Evolutionary conservation across 2,888 invertebrate species (phyloP), one percentile per base, ranked within the genome.

Genomic region (Andrena bicolor): DNA sequence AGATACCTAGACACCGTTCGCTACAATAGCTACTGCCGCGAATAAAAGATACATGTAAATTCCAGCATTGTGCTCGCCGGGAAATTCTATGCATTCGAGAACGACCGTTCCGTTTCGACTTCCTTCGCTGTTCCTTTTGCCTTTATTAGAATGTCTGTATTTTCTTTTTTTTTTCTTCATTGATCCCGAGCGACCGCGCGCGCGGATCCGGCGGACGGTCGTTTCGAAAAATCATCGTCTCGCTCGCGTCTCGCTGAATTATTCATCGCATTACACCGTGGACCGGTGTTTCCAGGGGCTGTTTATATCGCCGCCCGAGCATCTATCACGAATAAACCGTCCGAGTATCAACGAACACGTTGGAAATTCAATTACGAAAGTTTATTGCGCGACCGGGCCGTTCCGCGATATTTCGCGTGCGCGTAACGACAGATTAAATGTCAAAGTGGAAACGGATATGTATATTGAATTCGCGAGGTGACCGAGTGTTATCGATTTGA

Each of bases 21-120:
- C 8, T 10, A 26, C 41, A 58, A 69, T 63, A 16, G 20, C 28
- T 58, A 26, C 48, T 30, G 56, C 16, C 26, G 35, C 61, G 74
- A 68, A 64, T 68, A 76, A 82, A 76, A 78, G 69, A 75, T 72
- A 49, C 68, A 80, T 83, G 75, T 65, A 83, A 80, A 84, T 84
- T 63, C 30, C 58, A 77, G 30, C 69, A 61, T 51, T 63, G 53
- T 51, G 16, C 32, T n/a, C 63, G 53, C 73, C 82, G 83, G 85
- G 86, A 86, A 83, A 88, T 88, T 87, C 82, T 83, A 88, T 89
- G 85, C 89, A 87, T 88, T 87, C 71, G 49, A 56, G 75, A 84
- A 83, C 32, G 68, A 8, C n/a, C 48, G 53, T 28, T n/a, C 10
- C 4, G 35, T 49, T 56, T 51, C 32, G 26, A 68, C 30, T 71